These are phyloP conservation scores for Urocolius indicus DNA, from an alignment of 2,113 vertebrate species.

Conservation along the genomic window DNA sequence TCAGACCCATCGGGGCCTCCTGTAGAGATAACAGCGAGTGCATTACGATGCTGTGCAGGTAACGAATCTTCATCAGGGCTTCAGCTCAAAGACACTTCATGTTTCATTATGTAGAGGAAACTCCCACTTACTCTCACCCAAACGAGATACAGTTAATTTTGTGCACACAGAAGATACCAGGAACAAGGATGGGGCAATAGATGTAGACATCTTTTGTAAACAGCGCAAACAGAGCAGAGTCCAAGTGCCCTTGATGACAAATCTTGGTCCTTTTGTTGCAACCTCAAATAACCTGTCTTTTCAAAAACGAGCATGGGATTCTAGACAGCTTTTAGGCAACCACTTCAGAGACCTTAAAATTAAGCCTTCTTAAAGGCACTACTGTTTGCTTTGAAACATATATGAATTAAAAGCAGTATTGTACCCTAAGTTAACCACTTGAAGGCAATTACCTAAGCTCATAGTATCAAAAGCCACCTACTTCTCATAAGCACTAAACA, in stretches of 20 bases:
- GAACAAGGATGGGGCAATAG: neutral
- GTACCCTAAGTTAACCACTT: neutral
- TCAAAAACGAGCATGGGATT: neutral
- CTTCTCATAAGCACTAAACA: neutral
- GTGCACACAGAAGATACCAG: neutral
- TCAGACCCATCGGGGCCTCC: constrained; percentile 76
- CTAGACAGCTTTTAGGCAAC: neutral
- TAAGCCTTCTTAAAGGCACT: neutral
- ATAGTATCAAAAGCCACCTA: neutral
- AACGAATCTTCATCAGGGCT: fast-evolving
- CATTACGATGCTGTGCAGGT: constrained; percentile 80
- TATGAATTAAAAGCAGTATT: neutral
- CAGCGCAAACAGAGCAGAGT: constrained; percentile 48
- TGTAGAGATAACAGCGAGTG: constrained; percentile 80
- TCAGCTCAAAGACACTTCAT: fast-evolving
- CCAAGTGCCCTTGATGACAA: neutral
- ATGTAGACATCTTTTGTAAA: neutral
- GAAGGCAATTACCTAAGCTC: neutral
- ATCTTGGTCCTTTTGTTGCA: neutral
- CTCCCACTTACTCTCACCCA: neutral
- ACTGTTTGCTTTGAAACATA: neutral
- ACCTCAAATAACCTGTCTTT: neutral
- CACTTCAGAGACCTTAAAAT: neutral
- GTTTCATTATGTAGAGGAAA: fast-evolving
- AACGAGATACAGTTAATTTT: neutral